Evolutionary conservation across 1,140 invertebrate species (phyloP), one percentile per base, ranked within the genome.

Genomic region (Acromyrmex heyeri): DNA sequence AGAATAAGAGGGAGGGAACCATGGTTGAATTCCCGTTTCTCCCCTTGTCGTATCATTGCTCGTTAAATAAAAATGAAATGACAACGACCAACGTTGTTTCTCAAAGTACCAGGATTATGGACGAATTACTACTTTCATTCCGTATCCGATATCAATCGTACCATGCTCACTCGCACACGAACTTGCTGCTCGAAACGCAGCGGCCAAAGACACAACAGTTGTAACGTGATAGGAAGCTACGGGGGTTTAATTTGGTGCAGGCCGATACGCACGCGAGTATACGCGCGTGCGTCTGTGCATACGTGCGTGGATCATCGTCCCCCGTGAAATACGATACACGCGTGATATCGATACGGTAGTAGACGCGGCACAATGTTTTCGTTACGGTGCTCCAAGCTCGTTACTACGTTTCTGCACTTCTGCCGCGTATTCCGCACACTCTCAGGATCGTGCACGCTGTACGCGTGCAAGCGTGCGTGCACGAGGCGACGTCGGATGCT

Each of bases 271-370:
- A 50, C 24, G 62, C 83, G 83, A 55, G 50, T 34, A 34, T 69
- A 48, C 59, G 44, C 73, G 75, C 81, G 82, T 24, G 53, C 53
- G 65, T 67, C 30, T 65, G 69, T 38, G 44, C 81, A 44, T 34
- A 18, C 53, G 50, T 78, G 64, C 78, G 48, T 86, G 67, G 86
- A 83, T 87, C 88, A 67, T 82, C 75, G 73, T 87, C 85, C 79
- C 62, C 79, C 77, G 57, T 59, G 89, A 90, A 87, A 90, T 69
- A 72, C 69, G 88, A 90, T 90, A 90, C 75, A 75, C 67, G 73
- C 64, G 24, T 57, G 89, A 90, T 85, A 90, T 87, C 85, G 88
- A 90, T 89, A 90, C 73, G 70, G 75, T 65, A 76, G 75, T 65
- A 76, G 69, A 64, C 75, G 24, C 44, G 53, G 62, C 21, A 89